Percentiles rank a stretch among this genome's conserved stretches.
These are phyloP conservation scores for Sapayoa aenigma DNA, from an alignment of 2,113 vertebrate genomes.

Conservation along the genomic window DNA sequence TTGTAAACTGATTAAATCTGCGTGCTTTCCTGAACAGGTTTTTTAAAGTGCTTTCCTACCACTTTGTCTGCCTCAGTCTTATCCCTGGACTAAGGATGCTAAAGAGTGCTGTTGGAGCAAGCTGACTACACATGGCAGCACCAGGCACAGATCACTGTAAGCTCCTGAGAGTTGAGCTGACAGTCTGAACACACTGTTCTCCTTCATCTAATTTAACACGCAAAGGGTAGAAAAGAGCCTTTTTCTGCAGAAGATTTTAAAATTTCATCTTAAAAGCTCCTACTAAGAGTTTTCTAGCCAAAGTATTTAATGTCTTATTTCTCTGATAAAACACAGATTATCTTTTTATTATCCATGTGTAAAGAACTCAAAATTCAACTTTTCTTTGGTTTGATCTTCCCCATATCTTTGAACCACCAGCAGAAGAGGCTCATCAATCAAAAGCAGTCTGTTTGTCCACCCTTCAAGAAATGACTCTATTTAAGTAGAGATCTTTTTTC, in stretches of 20 bases:
- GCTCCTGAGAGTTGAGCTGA: not conserved
- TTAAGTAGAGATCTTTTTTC: not conserved
- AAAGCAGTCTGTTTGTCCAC: not conserved
- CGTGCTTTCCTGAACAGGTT: not conserved
- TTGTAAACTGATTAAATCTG: not conserved
- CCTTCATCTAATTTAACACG: not conserved
- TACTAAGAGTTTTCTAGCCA: not conserved
- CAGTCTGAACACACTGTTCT: not conserved
- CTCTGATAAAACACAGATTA: not conserved
- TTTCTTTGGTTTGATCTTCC: not conserved
- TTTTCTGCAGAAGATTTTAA: not conserved
- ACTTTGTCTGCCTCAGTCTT: not conserved
- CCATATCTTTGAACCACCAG: not conserved
- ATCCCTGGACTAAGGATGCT: not conserved
- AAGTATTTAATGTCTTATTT: not conserved
- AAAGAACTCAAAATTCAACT: not conserved
- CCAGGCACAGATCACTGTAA: not conserved
- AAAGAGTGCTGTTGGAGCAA: not conserved
- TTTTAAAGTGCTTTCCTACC: not conserved
- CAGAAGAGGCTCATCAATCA: not conserved
- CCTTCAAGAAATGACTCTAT: not conserved
- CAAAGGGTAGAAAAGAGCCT: not conserved
- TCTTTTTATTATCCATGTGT: not conserved
- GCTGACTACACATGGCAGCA: fast-evolving
- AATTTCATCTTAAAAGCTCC: not conserved